Percentiles rank a stretch among this genome's conserved stretches.
Evolutionary conservation across 2,888 invertebrate species (phyloP).

Genomic region (Ceratothoa steindachneri): DNA sequence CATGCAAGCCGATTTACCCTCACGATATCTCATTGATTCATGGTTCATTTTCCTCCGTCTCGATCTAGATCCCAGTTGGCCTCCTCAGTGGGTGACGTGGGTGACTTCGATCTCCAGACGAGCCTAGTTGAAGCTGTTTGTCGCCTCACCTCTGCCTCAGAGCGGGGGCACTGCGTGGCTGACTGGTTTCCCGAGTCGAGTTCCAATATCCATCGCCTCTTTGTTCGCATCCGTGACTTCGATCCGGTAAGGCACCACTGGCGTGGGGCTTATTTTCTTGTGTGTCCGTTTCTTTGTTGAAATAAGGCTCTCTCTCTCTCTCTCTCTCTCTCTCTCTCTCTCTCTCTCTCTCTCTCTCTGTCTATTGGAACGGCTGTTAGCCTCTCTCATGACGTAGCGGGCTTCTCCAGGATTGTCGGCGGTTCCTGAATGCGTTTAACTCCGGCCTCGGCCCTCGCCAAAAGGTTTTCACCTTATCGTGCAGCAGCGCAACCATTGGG

Average conservation of each 20-base stretch:
- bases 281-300: too few species aligned
- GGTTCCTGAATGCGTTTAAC: conserved; percentile 44
- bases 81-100: conserved; percentile 30
- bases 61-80: too few species aligned
- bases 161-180: conserved; percentile 26
- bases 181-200: conserved; percentile 37
- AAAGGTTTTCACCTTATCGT: conserved; percentile 31
- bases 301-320: too few species aligned
- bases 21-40: too few species aligned
- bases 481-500: conserved; percentile 13
- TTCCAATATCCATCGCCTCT: conserved; percentile 28
- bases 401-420: conserved; percentile 45
- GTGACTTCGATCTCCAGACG: conserved; percentile 46
- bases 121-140: conserved; percentile 40
- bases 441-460: conserved; percentile 16
- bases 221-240: conserved; percentile 40
- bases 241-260: conserved; percentile 42
- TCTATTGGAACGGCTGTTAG: neutral
- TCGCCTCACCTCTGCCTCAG: conserved; percentile 21
- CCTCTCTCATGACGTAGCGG: too few species aligned
- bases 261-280: too few species aligned
- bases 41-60: too few species aligned
- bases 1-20: too few species aligned
- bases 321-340: too few species aligned
- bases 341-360: neutral